Base-by-base conservation (phyloP, 2,797 vertebrate species). In the Epinephelus malabaricus region DNA sequence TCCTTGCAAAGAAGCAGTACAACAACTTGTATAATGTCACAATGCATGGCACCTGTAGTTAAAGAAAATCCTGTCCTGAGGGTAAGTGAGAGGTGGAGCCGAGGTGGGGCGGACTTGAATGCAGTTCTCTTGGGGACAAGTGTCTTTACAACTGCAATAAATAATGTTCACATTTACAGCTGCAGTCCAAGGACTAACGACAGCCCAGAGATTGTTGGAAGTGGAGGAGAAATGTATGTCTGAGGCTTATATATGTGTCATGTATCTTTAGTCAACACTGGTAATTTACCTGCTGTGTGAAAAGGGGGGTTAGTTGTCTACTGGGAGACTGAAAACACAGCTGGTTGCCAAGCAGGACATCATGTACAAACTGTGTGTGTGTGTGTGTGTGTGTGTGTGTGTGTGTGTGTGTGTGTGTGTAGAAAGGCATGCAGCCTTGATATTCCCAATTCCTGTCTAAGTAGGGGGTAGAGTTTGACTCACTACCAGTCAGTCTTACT, bases 211-310 rank as follows among this genome's bases (percentile, higher is more conserved):
- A 40, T 75, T 73, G 81, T 66, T 64, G 56, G 63, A 40, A 67
- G 75, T 30, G 34, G 55, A 46, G 58, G 66, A 68, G 64, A 67
- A 74, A 66, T 75, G 77, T 68, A 47, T 75, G 63, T 62, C 40
- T 34, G 62, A 62, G 45, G 13, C 59, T 71, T 71, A 54, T 78
- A 80, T 84, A 74, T 80, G 74, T 77, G 72, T 84, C 68, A n/a
- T 65, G 65, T 84, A 55, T 83, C 77, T 86, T 72, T 64, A 65
- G 70, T 62, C 54, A 68, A 0, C 46, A 14, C 62, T 61, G 76
- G 58, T 78, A 80, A 89, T 88, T 90, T 84, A 90, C 88, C 78
- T 83, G 70, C 70, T 86, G 67, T 63, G 45, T 50, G 53, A 11
- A 23, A 50, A 19, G 12, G 40, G 61, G 30, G 46, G 53, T 40